Percentiles rank a stretch among this genome's conserved stretches.
Conservation (phyloP, 2,888 invertebrate species). For the Dione vanillae region DNA sequence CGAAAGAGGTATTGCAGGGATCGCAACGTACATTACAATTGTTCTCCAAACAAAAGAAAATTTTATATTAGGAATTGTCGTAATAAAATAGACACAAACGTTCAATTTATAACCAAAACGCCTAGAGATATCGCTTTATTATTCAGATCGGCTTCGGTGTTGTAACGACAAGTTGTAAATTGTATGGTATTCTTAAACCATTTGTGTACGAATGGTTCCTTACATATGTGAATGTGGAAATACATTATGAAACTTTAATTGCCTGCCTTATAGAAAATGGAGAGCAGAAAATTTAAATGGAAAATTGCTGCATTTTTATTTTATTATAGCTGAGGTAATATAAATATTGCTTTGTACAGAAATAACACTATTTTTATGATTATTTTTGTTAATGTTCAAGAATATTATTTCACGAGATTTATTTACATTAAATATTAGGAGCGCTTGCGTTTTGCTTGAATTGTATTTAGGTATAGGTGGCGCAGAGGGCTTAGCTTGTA, state of each 20-base stretch:
- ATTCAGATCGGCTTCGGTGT: slow-evolving; percentile 37
- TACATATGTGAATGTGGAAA: slow-evolving; percentile 7
- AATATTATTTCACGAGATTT: too few relatives aligned
- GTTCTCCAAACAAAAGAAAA: background rate
- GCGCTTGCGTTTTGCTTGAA: too few relatives aligned
- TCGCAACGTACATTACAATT: background rate
- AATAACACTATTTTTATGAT: too few relatives aligned
- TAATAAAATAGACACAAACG: slow-evolving; percentile 31
- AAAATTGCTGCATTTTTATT: too few relatives aligned
- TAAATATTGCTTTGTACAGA: too few relatives aligned
- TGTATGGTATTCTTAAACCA: slow-evolving; percentile 31
- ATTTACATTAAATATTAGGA: too few relatives aligned
- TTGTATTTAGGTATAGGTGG: too few relatives aligned
- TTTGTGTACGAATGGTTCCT: slow-evolving; percentile 30
- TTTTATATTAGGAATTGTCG: slow-evolving; percentile 2
- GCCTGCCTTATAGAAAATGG: background rate
- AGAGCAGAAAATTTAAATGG: too few relatives aligned
- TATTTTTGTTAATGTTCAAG: too few relatives aligned
- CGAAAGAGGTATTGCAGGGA: too few relatives aligned
- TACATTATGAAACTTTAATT: background rate
- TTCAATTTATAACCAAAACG: slow-evolving; percentile 36
- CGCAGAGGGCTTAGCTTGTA: too few relatives aligned
- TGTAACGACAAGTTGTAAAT: slow-evolving; percentile 42
- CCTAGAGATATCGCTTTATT: slow-evolving; percentile 41
- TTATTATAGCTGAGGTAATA: too few relatives aligned